phyloP scores from a whole-genome alignment of 1,140 invertebrate genomes.

The Battus philenor region DNA sequence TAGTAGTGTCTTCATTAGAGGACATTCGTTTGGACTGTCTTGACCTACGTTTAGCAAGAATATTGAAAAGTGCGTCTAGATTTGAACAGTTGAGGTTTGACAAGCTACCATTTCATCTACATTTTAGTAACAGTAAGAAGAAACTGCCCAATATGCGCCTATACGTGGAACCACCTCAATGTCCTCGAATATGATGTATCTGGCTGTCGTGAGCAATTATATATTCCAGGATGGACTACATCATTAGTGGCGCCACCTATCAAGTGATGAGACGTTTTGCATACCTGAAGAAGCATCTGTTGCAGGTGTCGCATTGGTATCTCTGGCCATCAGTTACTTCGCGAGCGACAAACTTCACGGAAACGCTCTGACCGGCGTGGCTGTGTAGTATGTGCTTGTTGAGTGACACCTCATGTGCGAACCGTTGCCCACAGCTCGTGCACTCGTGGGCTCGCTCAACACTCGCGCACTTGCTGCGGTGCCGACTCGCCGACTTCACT shows the following conservation, averaged over 20 bases:
- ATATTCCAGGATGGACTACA: background rate
- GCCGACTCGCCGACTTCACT: slow-evolving; percentile 40
- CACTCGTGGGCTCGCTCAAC: slow-evolving; percentile 51
- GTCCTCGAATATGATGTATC: background rate
- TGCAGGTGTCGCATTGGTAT: slow-evolving; percentile 72
- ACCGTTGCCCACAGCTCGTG: slow-evolving; percentile 52
- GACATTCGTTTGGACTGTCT: no score
- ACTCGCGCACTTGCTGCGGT: slow-evolving; percentile 42
- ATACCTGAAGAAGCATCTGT: slow-evolving; percentile 70
- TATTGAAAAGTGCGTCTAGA: no score
- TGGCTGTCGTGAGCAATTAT: no score
- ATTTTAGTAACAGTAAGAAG: no score
- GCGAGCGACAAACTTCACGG: slow-evolving; percentile 49
- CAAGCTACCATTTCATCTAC: no score
- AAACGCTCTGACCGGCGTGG: slow-evolving; percentile 58
- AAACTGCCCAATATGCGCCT: background rate
- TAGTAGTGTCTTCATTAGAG: no score
- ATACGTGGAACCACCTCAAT: background rate
- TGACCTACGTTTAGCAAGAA: no score
- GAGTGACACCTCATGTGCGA: slow-evolving; percentile 61
- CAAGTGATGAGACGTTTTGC: slow-evolving; percentile 7
- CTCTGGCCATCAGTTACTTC: slow-evolving; percentile 27
- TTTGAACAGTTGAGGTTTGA: no score
- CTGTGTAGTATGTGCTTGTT: slow-evolving; percentile 65
- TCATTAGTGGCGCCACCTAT: background rate